Evolutionary conservation across 2,888 invertebrate genomes (phyloP), one percentile per base, ranked within the genome.

Genomic region (Xestia c-nigrum): DNA sequence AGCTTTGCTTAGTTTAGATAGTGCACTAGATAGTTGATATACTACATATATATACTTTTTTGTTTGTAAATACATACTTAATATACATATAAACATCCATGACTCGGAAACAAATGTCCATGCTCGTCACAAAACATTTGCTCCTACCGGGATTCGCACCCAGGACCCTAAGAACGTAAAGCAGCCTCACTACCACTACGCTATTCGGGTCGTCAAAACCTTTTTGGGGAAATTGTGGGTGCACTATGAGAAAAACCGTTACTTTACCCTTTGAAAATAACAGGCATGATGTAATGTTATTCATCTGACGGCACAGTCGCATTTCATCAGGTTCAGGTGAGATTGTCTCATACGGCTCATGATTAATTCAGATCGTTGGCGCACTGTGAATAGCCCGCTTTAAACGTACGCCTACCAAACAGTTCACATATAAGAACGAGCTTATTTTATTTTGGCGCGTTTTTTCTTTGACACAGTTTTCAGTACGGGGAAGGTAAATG

Each of bases 291-390:
- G 9, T 38, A 61, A 61, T 38, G 61, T 61, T 4, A 80, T 83
- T 79, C 81, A 72, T 80, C 63, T 67, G 70, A 43, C 59, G 78
- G 14, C 72, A 69, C 9, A n/a, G 68, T 52, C 64, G 57, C 71
- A 70, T 72, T 87, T 87, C 83, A 85, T 85, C 83, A 82, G 71
- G 68, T 81, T 81, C 82, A 84, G 80, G 81, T 81, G 75, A 77
- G 75, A 84, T 85, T 83, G 84, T 88, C 80, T 81, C 81, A 76
- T 85, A 85, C 76, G 76, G 12, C 87, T 89, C 88, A 89, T 90
- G 87, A 84, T 85, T 89, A 86, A 90, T 90, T 89, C 89, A 90
- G 70, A 75, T 70, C 70, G 61, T 55, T 75, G 46, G 63, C 69
- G 63, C 55, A 74, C 21, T 68, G 72, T 47, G 83, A 74, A 80